Evolutionary conservation across 2,113 vertebrate species (phyloP).

Genomic region (Sorex araneus): DNA sequence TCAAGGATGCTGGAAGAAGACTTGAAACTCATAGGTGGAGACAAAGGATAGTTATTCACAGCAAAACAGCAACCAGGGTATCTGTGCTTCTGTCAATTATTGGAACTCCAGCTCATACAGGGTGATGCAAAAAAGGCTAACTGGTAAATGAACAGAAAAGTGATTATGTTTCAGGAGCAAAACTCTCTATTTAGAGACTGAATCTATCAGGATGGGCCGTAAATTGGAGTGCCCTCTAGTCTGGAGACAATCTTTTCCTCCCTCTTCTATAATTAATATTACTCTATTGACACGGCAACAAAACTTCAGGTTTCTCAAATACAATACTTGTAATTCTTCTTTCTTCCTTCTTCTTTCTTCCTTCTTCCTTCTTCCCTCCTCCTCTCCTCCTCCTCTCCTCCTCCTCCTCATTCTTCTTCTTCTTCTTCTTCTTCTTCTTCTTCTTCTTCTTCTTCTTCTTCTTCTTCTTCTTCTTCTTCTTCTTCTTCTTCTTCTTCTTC

Average conservation of each 20-base stretch:
- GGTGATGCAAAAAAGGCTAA: not conserved
- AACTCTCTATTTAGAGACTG: not conserved
- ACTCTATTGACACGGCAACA: too few relatives aligned
- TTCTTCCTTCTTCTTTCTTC: too few relatives aligned
- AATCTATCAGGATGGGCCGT: not conserved
- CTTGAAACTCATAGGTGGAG: conserved; percentile 26
- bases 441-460: too few relatives aligned
- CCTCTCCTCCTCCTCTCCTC: too few relatives aligned
- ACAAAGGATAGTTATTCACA: not conserved
- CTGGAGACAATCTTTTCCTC: not conserved
- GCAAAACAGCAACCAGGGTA: not conserved
- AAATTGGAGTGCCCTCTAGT: not conserved
- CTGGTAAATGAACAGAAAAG: not conserved
- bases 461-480: too few relatives aligned
- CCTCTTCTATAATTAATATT: too few relatives aligned
- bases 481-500: too few relatives aligned
- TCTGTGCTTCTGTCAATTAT: not conserved
- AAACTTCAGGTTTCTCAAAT: too few relatives aligned
- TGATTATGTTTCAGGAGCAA: not conserved
- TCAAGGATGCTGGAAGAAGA: not conserved
- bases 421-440: too few relatives aligned
- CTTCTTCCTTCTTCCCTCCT: too few relatives aligned
- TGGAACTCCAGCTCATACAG: not conserved
- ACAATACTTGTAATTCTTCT: too few relatives aligned
- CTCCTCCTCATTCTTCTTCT: too few relatives aligned